A percentile compares a stretch with the other conserved stretches of the same genome.
Conservation (phyloP, 2,113 vertebrate genomes). For the Chaetodon auriga region DNA sequence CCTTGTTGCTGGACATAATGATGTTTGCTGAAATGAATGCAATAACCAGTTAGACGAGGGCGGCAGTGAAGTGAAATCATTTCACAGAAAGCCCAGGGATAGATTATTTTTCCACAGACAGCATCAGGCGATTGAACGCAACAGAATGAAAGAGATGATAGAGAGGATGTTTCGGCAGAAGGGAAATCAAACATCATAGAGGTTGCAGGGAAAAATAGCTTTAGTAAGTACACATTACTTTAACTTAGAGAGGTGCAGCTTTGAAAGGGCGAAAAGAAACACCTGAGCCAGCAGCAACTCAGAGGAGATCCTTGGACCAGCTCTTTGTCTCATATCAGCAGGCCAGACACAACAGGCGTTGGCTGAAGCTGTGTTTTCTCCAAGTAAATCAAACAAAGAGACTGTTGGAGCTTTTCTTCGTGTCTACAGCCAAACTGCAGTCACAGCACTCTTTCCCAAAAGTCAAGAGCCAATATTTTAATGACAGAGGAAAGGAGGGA, state of each 20-base stretch:
- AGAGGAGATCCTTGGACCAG: not conserved
- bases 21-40: constrained; percentile 7
- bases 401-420: not conserved
- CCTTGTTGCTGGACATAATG: not conserved
- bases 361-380: not conserved
- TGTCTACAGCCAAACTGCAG: not conserved
- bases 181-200: not conserved
- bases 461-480: not conserved
- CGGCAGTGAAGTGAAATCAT: not conserved
- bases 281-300: not conserved
- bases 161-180: not conserved
- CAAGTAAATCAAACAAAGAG: not conserved
- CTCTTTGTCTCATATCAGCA: not conserved
- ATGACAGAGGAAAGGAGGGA: not conserved
- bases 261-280: not conserved
- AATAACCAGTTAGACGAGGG: not conserved
- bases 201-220: not conserved
- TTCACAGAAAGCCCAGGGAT: not conserved
- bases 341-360: not conserved
- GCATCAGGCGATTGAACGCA: not conserved
- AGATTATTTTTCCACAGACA: not conserved
- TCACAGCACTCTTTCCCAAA: not conserved
- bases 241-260: not conserved
- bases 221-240: not conserved
- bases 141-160: not conserved